Conservation (phyloP, 2,113 vertebrate species). For the Catagonus wagneri region DNA sequence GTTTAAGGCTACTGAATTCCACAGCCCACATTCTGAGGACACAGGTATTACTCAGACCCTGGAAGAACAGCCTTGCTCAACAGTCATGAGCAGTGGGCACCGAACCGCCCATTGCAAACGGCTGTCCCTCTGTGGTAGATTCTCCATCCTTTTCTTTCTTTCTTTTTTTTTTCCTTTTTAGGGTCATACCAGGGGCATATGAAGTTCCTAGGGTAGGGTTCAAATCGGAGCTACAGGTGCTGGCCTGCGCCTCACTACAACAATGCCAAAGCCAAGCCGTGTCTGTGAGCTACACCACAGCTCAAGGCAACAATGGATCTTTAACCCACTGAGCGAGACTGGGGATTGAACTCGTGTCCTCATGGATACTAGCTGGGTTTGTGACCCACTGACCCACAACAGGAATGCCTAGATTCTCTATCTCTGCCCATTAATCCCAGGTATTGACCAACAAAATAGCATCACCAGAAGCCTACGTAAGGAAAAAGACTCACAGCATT, state of each 20-base stretch:
- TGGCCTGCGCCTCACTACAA: no score
- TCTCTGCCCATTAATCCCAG: not conserved
- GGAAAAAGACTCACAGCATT: not conserved
- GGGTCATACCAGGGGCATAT: no score
- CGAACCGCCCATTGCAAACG: not conserved
- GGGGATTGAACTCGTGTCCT: no score
- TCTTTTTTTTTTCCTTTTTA: no score
- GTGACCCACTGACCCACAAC: no score
- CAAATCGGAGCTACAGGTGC: no score
- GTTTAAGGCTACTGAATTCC: not conserved
- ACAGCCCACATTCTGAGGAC: not conserved
- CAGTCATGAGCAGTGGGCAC: not conserved
- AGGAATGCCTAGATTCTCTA: not conserved
- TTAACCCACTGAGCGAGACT: no score
- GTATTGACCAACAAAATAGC: not conserved
- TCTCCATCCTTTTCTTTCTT: not conserved
- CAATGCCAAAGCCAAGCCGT: no score
- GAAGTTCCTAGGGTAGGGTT: no score
- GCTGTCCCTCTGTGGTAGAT: not conserved
- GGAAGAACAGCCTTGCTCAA: not conserved
- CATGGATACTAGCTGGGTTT: no score
- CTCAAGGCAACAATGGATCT: no score
- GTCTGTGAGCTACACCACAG: no score
- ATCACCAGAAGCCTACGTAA: not conserved
- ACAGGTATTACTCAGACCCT: not conserved